phyloP scores from a whole-genome alignment of 2,113 vertebrate genomes.

The Sphaerodactylus townsendi region DNA sequence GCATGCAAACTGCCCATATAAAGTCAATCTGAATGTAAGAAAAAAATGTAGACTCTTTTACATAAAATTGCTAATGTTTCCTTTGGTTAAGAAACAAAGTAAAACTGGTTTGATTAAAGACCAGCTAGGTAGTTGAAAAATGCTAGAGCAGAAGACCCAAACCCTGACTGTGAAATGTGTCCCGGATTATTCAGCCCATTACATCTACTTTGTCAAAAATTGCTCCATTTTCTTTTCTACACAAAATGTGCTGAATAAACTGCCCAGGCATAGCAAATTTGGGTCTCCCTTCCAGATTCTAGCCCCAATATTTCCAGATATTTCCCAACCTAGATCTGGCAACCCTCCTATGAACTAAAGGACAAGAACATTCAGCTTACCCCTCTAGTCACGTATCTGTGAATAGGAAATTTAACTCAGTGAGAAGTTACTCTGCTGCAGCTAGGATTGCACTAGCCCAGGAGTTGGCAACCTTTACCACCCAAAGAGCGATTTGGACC shows the following conservation, averaged over 20 bases:
- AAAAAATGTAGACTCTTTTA: slow-evolving; percentile 37
- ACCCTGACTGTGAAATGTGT: neutral
- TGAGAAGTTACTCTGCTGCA: no score
- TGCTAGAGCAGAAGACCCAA: neutral
- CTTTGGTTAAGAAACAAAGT: slow-evolving; percentile 29
- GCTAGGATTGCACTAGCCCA: no score
- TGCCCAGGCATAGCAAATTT: neutral
- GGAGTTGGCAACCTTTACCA: no score
- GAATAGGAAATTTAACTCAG: no score
- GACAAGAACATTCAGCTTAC: no score
- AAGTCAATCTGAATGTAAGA: slow-evolving; percentile 40
- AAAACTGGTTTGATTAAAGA: slow-evolving; percentile 5
- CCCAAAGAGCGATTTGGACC: no score
- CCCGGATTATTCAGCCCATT: neutral
- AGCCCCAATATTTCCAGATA: no score
- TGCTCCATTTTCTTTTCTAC: neutral
- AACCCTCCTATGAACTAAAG: no score
- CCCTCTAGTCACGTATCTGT: no score
- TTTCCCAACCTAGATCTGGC: no score
- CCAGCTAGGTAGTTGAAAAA: neutral
- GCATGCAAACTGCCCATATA: slow-evolving; percentile 43
- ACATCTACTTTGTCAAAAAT: neutral
- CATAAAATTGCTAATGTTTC: slow-evolving; percentile 34
- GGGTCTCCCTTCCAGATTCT: no score
- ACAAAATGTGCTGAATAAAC: neutral